Evolutionary conservation across 2,797 vertebrate species (phyloP).

Genomic region (Amblyopsis hoosieri): DNA sequence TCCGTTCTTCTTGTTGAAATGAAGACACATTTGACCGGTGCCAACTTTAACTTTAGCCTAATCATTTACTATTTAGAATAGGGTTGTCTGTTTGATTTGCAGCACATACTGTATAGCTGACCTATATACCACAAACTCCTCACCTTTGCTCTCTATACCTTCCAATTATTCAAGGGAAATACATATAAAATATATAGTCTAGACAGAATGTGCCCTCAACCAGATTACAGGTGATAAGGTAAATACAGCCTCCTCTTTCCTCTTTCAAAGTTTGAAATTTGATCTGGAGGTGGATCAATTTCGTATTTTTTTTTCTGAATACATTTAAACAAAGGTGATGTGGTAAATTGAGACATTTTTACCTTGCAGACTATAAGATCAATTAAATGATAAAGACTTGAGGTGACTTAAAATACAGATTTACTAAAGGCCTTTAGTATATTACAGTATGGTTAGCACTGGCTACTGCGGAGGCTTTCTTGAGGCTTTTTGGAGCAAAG

Average conservation of each 20-base stretch:
- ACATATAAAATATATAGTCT: no score
- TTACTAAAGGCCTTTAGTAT: background rate
- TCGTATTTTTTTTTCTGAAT: no score
- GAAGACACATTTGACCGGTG: constrained; percentile 55
- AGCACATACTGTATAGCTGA: no score
- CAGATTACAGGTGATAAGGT: no score
- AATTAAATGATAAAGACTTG: constrained; percentile 32
- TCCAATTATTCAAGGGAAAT: no score
- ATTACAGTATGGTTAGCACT: no score
- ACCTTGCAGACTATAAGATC: constrained; percentile 16
- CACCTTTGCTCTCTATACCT: background rate
- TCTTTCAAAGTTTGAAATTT: no score
- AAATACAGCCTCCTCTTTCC: no score
- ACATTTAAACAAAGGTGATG: no score
- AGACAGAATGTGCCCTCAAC: no score
- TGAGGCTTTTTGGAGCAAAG: constrained; percentile 52
- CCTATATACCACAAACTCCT: background rate
- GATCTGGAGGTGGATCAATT: no score
- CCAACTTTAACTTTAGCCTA: constrained; percentile 41
- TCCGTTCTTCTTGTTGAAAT: constrained; percentile 21
- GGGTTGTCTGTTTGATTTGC: constrained; percentile 1
- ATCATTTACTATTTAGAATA: constrained; percentile 7
- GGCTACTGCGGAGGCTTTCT: constrained; percentile 37
- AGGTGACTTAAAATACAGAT: constrained; percentile 39
- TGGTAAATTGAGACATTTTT: constrained; percentile 5